Evolutionary conservation across 2,888 invertebrate genomes (phyloP).

Genomic region (Drosophila nigritarsus): DNA sequence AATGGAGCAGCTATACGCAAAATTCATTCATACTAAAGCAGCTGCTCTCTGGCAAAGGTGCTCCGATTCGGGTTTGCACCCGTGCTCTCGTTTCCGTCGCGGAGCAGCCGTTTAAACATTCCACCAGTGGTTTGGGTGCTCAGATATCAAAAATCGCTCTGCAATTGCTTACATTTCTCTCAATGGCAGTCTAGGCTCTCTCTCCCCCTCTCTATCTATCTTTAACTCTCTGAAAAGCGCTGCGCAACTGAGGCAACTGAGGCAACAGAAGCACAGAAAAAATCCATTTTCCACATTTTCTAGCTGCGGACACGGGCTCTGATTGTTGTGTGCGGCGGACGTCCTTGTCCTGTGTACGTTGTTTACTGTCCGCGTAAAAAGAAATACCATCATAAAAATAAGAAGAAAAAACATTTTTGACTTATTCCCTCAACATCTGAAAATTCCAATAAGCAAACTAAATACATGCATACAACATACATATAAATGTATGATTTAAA

Average conservation of each 20-base stretch:
- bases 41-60: neutral
- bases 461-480: conserved; percentile 1
- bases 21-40: conserved; percentile 7
- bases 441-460: conserved; percentile 5
- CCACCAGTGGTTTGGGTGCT: conserved; percentile 8
- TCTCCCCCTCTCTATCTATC: neutral
- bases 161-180: conserved; percentile 1
- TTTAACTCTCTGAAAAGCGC: neutral
- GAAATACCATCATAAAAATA: conserved; percentile 22
- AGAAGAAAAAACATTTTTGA: neutral
- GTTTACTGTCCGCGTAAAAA: conserved; percentile 52
- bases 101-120: neutral
- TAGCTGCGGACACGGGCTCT: conserved; percentile 51
- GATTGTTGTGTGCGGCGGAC: conserved; percentile 62
- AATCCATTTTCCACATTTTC: conserved; percentile 65
- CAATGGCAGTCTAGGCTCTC: neutral
- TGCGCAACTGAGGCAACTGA: conserved; percentile 32
- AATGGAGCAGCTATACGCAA: neutral
- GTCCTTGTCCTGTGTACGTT: conserved; percentile 65
- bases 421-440: neutral
- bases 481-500: conserved; percentile 1
- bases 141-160: neutral
- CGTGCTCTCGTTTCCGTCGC: neutral
- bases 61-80: neutral
- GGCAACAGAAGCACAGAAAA: conserved; percentile 42